phyloP scores from a whole-genome alignment of 2,113 vertebrate genomes.

The Anas platyrhynchos region DNA sequence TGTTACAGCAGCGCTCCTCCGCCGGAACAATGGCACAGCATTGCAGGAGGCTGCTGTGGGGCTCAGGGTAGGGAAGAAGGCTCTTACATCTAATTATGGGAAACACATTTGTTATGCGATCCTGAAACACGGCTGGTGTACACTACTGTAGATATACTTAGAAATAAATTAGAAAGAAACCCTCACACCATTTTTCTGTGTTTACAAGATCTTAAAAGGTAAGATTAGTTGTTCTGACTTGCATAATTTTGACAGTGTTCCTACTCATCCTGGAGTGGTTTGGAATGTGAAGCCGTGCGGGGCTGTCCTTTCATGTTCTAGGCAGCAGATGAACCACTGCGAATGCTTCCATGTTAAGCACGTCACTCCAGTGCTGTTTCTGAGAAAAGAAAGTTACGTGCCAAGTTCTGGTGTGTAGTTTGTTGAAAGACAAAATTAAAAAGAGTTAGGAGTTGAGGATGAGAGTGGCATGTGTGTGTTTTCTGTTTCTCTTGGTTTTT shows the following conservation, averaged over 20 bases:
- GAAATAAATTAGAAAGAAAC: too few species aligned
- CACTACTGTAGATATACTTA: accelerated
- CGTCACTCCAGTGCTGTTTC: conserved; percentile 17
- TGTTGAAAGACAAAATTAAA: neutral
- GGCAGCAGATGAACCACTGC: neutral
- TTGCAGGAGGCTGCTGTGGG: neutral
- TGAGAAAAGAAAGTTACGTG: neutral
- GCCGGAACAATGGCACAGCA: neutral
- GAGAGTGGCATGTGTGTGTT: neutral
- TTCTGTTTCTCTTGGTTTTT: neutral
- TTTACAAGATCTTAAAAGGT: neutral
- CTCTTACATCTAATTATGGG: neutral
- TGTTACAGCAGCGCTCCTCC: neutral
- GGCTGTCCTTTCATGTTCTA: neutral
- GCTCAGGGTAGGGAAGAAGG: neutral
- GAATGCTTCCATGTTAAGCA: neutral
- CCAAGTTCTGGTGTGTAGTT: conserved; percentile 12
- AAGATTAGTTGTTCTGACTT: neutral
- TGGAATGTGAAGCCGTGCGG: neutral
- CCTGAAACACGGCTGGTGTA: neutral
- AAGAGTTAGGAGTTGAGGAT: neutral
- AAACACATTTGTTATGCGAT: accelerated
- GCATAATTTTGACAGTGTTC: neutral
- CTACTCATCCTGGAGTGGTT: neutral
- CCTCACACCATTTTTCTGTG: accelerated